Evolutionary conservation across 2,888 invertebrate species (phyloP), one percentile per base, ranked within the genome.

Genomic region (Dasypogon diadema): DNA sequence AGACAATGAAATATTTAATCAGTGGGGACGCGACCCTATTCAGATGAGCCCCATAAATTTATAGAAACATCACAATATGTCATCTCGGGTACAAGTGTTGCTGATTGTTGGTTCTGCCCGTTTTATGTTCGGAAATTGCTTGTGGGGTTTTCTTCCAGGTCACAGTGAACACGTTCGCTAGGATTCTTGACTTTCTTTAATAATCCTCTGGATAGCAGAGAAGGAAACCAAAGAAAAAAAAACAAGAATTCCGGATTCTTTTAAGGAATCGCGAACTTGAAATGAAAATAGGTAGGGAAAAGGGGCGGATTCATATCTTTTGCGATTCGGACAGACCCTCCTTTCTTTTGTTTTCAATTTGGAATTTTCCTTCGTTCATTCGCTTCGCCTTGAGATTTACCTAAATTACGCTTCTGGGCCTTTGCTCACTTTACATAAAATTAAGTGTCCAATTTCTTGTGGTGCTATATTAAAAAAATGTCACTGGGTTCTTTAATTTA

Each of bases 11-110:
- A 60, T 37, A 37, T 60, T 60, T 60, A 60, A 60, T 60, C 60
- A 60, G 60, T 10, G 37, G 18, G 60, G 60, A 60, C 60, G 60
- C 60, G 60, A 60, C 60, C 60, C 26, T 60, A 60, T 60, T 60
- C 60, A 60, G 60, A 60, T 60, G 60, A 60, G 37, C n/a, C 26
- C 42, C 60, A 60, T 60, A 60, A 60, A 60, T 60, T 60, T 60
- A 60, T 60, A 34, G 60, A 60, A 60, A 60, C 60, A 60, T 21
- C 60, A 60, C 60, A 60, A 60, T 60, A 60, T 60, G 60, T 60
- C 60, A 60, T 37, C 60, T 10, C 37, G 21, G 60, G 21, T 60
- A 60, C 60, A 60, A 60, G 60, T 60, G 60, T 37, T 60, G 60
- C 37, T 60, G 60, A 60, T 60, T 60, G 60, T 60, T 60, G 42